Base-by-base conservation (phyloP, 2,797 vertebrate species). In the Lepus oiostolus region DNA sequence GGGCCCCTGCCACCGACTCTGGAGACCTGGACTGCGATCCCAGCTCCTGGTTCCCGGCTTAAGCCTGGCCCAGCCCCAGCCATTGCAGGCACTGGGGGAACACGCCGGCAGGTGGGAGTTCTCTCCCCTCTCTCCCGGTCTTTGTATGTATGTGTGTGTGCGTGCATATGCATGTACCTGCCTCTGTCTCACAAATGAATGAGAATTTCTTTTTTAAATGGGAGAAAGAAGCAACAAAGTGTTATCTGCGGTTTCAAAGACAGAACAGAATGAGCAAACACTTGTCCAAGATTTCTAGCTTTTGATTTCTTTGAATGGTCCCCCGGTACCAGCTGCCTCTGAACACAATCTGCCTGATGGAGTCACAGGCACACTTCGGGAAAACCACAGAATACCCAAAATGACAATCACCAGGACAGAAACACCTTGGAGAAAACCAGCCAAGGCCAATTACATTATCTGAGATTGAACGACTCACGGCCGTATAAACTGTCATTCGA, bases 241-340 rank as follows among this genome's bases (percentile, higher is more conserved):
- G 90, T 77, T 47, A 71, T 60, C 91, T 91, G 30, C 21, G 28
- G 50, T 75, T 92, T 96, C 81, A 96, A 65, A 93, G 85, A 95
- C 62, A 94, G 65, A 95, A 95, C 77, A 97, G 93, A 93, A 79
- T 28, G 62, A 60, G 50, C 82, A 83, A 79, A 83, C 72, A 58
- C 38, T 85, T 92, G 94, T 83, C 91, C 81, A 93, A 67, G 77
- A 95, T 42, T 87, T 91, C 42, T 74, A 35, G 60, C 42, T 89
- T 85, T 58, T 47, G 32, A 79, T 85, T 71, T 86, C 87, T 86
- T 8, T 60, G 87, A 88, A n/a, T 92, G 38, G 86, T 86, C 47
- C 32, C 16, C 54, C 4, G 22, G 54, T 65, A 77, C 85, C 92
- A 92, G 72, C 67, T 93, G 93, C 88, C 93, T 95, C 21, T 94